A percentile compares a stretch with the other conserved stretches of the same genome.
phyloP scores from a whole-genome alignment of 2,113 vertebrate species.

The Heptranchias perlo region DNA sequence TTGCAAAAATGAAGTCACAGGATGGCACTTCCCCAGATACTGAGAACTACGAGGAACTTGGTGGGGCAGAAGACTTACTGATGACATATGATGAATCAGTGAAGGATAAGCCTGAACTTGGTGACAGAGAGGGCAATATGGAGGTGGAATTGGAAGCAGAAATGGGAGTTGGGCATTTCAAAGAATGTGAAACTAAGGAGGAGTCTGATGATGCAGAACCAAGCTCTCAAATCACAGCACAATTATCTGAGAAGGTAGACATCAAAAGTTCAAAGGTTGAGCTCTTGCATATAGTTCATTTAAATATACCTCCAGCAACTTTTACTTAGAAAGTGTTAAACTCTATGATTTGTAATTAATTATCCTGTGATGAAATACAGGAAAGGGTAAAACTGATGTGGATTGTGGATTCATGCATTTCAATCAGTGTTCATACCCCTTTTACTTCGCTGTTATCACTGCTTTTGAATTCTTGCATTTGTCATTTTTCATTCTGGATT shows the following conservation, averaged over 20 bases:
- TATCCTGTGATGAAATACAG: background rate
- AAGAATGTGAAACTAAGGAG: background rate
- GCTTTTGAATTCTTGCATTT: background rate
- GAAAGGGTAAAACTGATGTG: background rate
- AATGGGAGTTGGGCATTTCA: conserved; percentile 17
- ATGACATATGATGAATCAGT: background rate
- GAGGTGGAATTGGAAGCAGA: conserved; percentile 20
- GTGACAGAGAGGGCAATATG: background rate
- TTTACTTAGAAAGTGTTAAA: background rate
- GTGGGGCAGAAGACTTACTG: background rate
- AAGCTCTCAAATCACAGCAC: background rate
- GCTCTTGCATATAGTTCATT: background rate
- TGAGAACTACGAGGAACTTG: background rate
- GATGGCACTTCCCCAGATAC: background rate
- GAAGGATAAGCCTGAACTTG: background rate
- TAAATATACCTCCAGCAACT: background rate
- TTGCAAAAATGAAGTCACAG: background rate
- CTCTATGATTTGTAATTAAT: background rate
- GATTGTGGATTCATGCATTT: background rate
- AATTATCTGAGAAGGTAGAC: background rate
- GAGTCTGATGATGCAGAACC: background rate
- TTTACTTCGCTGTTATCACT: background rate
- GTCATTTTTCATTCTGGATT: background rate
- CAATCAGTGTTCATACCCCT: background rate
- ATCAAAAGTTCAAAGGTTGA: background rate